Conservation (phyloP, 2,888 invertebrate genomes). For the Cephus pulcher region DNA sequence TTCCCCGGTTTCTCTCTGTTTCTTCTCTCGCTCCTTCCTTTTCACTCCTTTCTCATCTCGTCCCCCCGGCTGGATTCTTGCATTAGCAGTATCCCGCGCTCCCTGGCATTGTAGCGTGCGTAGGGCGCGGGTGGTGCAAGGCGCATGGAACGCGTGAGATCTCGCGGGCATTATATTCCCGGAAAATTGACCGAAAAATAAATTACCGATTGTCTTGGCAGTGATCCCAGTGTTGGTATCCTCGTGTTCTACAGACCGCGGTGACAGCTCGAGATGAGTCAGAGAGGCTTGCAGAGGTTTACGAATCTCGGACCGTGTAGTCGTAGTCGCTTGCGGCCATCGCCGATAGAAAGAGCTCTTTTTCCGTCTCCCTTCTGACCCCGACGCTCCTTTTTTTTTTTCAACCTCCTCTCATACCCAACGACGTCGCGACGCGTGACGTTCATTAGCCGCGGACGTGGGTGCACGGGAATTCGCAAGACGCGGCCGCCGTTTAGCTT, state of each 20-base stretch:
- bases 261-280: slow-evolving; percentile 25
- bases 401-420: neutral
- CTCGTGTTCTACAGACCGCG: slow-evolving; percentile 17
- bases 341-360: neutral
- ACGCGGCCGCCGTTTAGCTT: neutral
- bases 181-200: slow-evolving; percentile 46
- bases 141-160: slow-evolving; percentile 23
- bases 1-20: neutral
- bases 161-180: slow-evolving; percentile 13
- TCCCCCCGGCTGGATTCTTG: slow-evolving; percentile 8
- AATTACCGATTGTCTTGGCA: slow-evolving; percentile 55
- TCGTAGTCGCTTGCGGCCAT: neutral
- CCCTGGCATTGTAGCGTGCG: neutral
- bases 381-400: neutral
- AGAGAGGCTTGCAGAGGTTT: slow-evolving; percentile 11
- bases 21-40: neutral
- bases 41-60: slow-evolving; percentile 7
- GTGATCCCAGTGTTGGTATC: slow-evolving; percentile 39
- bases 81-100: neutral
- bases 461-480: neutral
- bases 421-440: neutral
- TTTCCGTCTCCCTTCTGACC: neutral
- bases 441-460: neutral
- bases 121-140: slow-evolving; percentile 15
- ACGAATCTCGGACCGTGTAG: slow-evolving; percentile 4